These are phyloP conservation scores for Stenichneumon culpator DNA, from an alignment of 2,888 invertebrate genomes.

Conservation along the genomic window DNA sequence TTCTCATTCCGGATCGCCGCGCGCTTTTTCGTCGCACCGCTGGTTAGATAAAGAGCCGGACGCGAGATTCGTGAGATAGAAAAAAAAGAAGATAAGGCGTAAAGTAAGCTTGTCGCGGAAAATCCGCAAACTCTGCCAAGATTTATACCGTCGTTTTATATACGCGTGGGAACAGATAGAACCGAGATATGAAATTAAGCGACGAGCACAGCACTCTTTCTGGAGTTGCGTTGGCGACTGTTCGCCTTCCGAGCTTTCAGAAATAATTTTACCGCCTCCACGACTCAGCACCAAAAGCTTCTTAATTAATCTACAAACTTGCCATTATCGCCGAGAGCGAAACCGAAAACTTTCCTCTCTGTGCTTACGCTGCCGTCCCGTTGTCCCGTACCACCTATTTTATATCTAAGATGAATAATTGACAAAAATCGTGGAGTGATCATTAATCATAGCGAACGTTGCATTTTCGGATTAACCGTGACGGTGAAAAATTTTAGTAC, in stretches of 20 bases:
- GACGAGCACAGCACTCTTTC: not conserved
- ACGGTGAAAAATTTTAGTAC: not conserved
- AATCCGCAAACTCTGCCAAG: constrained; percentile 47
- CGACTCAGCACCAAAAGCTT: not conserved
- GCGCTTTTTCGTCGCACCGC: not conserved
- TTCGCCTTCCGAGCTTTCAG: constrained; percentile 23
- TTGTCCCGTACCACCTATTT: not conserved
- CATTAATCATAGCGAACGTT: not conserved
- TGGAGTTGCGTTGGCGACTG: not conserved
- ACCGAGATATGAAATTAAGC: not conserved
- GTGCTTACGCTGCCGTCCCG: not conserved
- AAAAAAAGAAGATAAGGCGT: constrained; percentile 4
- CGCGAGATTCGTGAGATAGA: constrained; percentile 2
- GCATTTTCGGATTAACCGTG: not conserved
- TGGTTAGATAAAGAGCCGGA: constrained; percentile 17
- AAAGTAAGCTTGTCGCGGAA: constrained; percentile 44
- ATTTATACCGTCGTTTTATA: constrained; percentile 61
- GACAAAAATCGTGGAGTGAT: not conserved
- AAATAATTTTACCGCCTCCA: constrained; percentile 21
- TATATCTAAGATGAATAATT: not conserved
- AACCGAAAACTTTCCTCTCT: not conserved
- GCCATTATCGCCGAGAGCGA: not conserved
- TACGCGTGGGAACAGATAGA: constrained; percentile 25
- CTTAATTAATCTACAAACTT: constrained; percentile 4
- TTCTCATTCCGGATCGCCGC: not conserved